Evolutionary conservation across 2,888 invertebrate genomes (phyloP).

Genomic region (Clostera curtula): DNA sequence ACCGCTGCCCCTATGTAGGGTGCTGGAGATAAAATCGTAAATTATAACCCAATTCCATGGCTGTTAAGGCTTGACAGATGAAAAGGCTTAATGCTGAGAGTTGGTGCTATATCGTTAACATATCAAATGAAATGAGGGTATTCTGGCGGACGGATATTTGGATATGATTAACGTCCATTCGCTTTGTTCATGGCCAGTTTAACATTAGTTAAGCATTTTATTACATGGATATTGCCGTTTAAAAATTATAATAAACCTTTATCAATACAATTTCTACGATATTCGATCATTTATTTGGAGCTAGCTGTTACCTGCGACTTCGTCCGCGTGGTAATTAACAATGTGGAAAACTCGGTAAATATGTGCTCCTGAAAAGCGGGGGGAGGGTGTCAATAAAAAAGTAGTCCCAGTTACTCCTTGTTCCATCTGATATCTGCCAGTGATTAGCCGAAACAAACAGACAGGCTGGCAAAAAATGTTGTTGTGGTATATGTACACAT

Average conservation of each 20-base stretch:
- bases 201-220: conserved; percentile 16
- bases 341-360: too few species aligned
- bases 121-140: conserved; percentile 60
- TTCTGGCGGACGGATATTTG: conserved; percentile 50
- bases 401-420: too few species aligned
- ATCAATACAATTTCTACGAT: too few species aligned
- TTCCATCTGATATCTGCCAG: too few species aligned
- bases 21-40: conserved; percentile 71
- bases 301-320: too few species aligned
- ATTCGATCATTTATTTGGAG: too few species aligned
- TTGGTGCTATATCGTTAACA: conserved; percentile 62
- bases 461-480: too few species aligned
- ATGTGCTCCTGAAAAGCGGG: too few species aligned
- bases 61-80: conserved; percentile 72
- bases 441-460: too few species aligned
- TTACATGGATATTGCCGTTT: conserved; percentile 1
- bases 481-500: too few species aligned
- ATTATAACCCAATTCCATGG: conserved; percentile 73
- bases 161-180: conserved; percentile 48
- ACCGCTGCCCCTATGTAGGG: conserved; percentile 69
- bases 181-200: conserved; percentile 31
- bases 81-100: conserved; percentile 66
- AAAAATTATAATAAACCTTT: neutral
- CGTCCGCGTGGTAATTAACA: too few species aligned
- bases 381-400: too few species aligned